A percentile compares a stretch with the other conserved stretches of the same genome.
phyloP scores from a whole-genome alignment of 2,797 vertebrate genomes.

The Mus minutoides region DNA sequence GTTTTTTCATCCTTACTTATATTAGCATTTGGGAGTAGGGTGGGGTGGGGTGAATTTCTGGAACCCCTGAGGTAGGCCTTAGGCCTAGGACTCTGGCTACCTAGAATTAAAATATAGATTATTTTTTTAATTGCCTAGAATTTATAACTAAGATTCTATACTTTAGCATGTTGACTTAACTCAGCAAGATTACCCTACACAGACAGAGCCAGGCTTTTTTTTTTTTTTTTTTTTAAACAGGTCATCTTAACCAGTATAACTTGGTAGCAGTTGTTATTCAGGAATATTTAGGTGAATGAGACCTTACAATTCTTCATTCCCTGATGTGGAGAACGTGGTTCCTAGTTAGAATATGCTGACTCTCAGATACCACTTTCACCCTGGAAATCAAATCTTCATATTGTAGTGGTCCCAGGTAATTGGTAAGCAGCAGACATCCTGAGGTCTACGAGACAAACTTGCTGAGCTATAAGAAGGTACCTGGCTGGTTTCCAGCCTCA shows the following conservation, averaged over 20 bases:
- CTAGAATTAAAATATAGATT: not conserved
- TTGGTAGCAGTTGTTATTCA: not conserved
- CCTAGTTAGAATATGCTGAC: not conserved
- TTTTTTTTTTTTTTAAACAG: not conserved
- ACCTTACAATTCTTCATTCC: not conserved
- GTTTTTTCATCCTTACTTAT: not conserved
- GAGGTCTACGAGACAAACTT: not conserved
- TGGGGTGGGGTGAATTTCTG: not conserved
- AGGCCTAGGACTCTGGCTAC: not conserved
- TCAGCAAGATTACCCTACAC: not conserved
- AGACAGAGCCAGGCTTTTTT: not conserved
- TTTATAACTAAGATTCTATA: not conserved
- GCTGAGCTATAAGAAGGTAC: not conserved
- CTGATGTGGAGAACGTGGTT: not conserved
- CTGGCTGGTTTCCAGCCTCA: not conserved
- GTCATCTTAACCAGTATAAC: not conserved
- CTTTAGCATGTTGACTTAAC: not conserved
- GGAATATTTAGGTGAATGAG: not conserved
- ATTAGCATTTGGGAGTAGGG: not conserved
- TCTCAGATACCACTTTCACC: not conserved
- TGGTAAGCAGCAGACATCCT: no score
- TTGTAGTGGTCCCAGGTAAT: not conserved
- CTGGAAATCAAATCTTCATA: not conserved
- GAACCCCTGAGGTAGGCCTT: not conserved
- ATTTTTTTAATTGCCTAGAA: constrained; percentile 7